Conservation (phyloP, 2,113 vertebrate genomes). For the Micromys minutus region DNA sequence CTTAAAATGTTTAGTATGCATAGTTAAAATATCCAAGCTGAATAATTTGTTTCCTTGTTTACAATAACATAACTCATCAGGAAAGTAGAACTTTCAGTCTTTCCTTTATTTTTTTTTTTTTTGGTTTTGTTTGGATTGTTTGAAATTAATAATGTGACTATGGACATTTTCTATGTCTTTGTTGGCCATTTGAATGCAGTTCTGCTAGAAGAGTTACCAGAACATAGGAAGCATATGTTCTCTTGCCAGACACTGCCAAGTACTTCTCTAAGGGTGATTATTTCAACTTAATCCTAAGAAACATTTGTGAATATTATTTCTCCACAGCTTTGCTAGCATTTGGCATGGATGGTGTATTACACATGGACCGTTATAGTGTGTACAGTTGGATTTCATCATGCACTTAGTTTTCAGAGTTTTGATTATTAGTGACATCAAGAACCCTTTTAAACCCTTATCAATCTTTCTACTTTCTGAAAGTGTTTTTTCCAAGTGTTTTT, state of each 20-base stretch:
- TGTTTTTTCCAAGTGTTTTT: background rate
- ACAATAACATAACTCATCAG: background rate
- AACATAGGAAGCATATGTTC: background rate
- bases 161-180: background rate
- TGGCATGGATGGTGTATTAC: background rate
- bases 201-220: conserved; percentile 21
- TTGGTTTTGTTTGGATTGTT: background rate
- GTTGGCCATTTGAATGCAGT: background rate
- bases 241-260: background rate
- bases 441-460: background rate
- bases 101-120: background rate
- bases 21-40: background rate
- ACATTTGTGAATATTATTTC: conserved; percentile 7
- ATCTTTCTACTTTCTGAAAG: background rate
- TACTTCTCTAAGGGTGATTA: conserved; percentile 20
- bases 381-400: background rate
- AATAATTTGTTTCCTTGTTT: background rate
- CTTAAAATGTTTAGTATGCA: background rate
- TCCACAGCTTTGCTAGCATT: background rate
- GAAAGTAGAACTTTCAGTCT: background rate
- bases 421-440: background rate
- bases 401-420: background rate
- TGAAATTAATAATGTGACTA: background rate
- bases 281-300: conserved; percentile 28
- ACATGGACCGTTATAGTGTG: background rate